These are phyloP conservation scores for Luffia ferchaultella DNA, from an alignment of 2,888 invertebrate genomes.

Conservation along the genomic window DNA sequence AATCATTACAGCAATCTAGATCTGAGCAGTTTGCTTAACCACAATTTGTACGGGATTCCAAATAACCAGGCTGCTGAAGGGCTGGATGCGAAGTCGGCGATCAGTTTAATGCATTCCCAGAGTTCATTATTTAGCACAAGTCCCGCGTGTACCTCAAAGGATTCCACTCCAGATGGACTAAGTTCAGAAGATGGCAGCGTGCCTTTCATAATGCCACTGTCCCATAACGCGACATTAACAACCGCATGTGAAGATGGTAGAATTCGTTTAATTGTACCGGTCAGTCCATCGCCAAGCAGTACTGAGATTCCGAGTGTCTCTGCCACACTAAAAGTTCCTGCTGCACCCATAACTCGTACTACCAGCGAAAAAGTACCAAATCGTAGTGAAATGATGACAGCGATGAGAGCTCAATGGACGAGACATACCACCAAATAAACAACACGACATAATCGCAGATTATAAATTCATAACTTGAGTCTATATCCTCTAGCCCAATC, in stretches of 20 bases:
- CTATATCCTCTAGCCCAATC: too few species aligned
- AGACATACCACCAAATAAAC: slow-evolving; percentile 85
- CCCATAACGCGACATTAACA: slow-evolving; percentile 69
- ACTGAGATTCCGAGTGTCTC: slow-evolving; percentile 36
- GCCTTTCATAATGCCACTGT: slow-evolving; percentile 74
- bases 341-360: slow-evolving; percentile 75
- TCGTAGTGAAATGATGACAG: slow-evolving; percentile 84
- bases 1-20: slow-evolving; percentile 43
- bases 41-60: slow-evolving; percentile 25
- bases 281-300: slow-evolving; percentile 54
- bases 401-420: slow-evolving; percentile 84
- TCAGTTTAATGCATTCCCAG: slow-evolving; percentile 44
- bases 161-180: slow-evolving; percentile 39
- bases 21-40: slow-evolving; percentile 31
- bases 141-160: slow-evolving; percentile 56
- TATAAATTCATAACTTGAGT: too few species aligned
- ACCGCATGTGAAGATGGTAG: slow-evolving; percentile 69
- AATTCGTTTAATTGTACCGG: slow-evolving; percentile 69
- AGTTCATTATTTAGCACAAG: slow-evolving; percentile 41
- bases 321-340: slow-evolving; percentile 65
- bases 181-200: slow-evolving; percentile 42
- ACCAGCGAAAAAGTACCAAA: slow-evolving; percentile 89
- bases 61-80: slow-evolving; percentile 27
- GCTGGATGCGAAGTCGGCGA: slow-evolving; percentile 28
- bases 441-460: slow-evolving; percentile 8